Conservation (phyloP, 2,113 vertebrate species). For the Megaceryle maxima region DNA sequence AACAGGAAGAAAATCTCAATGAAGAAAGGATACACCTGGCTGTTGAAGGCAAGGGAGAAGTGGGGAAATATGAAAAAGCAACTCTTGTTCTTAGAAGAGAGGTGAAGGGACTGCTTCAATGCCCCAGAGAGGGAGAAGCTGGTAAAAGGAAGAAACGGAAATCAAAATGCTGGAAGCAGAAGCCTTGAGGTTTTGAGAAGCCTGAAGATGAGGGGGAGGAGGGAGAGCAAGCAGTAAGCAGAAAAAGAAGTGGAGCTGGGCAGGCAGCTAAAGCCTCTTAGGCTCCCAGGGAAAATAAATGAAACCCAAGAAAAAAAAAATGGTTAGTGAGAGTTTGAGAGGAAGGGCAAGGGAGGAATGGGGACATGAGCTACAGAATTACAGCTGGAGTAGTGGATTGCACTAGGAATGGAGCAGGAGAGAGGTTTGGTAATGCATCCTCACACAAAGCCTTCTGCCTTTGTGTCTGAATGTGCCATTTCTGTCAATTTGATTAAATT, state of each 20-base stretch:
- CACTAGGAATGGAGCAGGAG: background rate
- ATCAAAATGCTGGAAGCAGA: constrained; percentile 29
- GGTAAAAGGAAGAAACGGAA: constrained; percentile 14
- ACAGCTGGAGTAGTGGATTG: background rate
- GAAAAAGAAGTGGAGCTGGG: constrained; percentile 47
- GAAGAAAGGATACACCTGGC: background rate
- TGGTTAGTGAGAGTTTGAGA: background rate
- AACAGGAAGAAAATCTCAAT: constrained; percentile 17
- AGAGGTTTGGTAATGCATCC: background rate
- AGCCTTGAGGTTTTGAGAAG: constrained; percentile 35
- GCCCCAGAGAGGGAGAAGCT: background rate
- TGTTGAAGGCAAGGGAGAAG: background rate
- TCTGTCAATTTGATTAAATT: constrained; percentile 8
- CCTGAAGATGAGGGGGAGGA: constrained; percentile 33
- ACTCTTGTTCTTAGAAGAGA: background rate
- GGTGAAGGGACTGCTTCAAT: background rate
- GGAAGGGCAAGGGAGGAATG: background rate
- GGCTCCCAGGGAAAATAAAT: background rate
- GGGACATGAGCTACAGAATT: background rate
- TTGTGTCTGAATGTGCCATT: background rate
- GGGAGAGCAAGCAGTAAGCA: background rate
- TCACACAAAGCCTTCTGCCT: background rate
- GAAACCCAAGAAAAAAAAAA: background rate
- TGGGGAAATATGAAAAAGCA: background rate
- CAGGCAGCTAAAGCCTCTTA: background rate